These are phyloP conservation scores for Oceanodroma tethys DNA, from an alignment of 2,113 vertebrate genomes.

Conservation along the genomic window DNA sequence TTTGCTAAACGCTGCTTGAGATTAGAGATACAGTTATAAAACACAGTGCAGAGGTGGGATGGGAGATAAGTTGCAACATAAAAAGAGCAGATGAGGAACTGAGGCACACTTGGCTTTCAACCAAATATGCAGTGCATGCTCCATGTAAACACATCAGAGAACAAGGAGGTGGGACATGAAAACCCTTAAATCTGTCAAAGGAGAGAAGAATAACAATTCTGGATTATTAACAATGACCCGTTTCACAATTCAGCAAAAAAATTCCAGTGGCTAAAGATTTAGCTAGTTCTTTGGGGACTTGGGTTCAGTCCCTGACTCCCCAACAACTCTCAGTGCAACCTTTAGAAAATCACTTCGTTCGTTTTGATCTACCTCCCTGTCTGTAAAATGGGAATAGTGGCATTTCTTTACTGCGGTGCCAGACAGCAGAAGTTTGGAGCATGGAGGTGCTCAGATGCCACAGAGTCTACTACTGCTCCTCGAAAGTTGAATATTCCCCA, in stretches of 20 bases:
- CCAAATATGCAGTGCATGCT: constrained; percentile 11
- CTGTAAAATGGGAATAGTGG: not conserved
- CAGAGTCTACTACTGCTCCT: not conserved
- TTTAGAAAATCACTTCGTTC: not conserved
- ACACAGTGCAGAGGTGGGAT: constrained; percentile 48
- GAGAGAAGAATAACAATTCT: not conserved
- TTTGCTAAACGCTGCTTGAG: not conserved
- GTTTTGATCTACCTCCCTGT: not conserved
- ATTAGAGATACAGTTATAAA: constrained; percentile 12
- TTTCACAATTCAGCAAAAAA: not conserved
- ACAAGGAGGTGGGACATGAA: constrained; percentile 19
- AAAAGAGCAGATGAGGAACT: constrained; percentile 34
- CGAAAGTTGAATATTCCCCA: not conserved
- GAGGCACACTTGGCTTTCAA: constrained; percentile 15
- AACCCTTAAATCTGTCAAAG: constrained; percentile 42
- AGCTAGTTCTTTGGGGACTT: not conserved
- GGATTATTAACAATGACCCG: not conserved
- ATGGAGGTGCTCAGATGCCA: not conserved
- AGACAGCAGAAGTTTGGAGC: not conserved
- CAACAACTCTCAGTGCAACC: not conserved
- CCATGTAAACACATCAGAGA: not conserved
- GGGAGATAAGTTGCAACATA: not conserved
- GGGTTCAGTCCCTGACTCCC: not conserved
- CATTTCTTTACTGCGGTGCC: not conserved
- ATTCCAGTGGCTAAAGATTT: not conserved